Evolutionary conservation across 1,140 invertebrate species (phyloP).

Genomic region (Branchinecta lynchi): DNA sequence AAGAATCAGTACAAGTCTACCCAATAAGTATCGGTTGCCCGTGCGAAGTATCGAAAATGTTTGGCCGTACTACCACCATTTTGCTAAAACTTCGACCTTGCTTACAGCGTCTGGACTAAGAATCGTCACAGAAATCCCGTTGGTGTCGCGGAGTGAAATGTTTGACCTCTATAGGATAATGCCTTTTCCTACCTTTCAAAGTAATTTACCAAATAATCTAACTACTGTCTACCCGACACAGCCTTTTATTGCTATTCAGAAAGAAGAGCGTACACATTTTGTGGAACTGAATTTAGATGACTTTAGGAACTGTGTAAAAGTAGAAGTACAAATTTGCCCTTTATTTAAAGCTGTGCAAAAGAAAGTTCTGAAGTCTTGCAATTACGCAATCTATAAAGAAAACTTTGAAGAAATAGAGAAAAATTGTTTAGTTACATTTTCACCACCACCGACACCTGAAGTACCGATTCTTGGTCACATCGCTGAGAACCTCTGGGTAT

Average conservation of each 20-base stretch:
- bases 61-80: not conserved
- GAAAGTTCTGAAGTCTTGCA: not conserved
- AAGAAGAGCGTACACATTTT: not conserved
- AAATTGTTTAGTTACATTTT: not conserved
- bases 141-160: not conserved
- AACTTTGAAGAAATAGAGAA: not conserved
- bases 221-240: not conserved
- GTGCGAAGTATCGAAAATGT: not conserved
- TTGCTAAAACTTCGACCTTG: not conserved
- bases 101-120: not conserved
- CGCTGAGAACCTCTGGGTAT: not conserved
- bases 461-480: not conserved
- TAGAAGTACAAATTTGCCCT: not conserved
- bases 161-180: not conserved
- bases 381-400: not conserved
- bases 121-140: not conserved
- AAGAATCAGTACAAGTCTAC: not conserved
- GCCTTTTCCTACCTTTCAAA: not conserved
- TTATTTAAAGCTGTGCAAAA: not conserved
- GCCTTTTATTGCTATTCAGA: slow-evolving; percentile 3
- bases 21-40: not conserved
- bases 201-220: not conserved
- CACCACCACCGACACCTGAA: not conserved
- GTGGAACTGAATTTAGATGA: not conserved
- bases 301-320: not conserved